Base-by-base conservation (phyloP, 2,113 vertebrate species). In the Percina caprodes region DNA sequence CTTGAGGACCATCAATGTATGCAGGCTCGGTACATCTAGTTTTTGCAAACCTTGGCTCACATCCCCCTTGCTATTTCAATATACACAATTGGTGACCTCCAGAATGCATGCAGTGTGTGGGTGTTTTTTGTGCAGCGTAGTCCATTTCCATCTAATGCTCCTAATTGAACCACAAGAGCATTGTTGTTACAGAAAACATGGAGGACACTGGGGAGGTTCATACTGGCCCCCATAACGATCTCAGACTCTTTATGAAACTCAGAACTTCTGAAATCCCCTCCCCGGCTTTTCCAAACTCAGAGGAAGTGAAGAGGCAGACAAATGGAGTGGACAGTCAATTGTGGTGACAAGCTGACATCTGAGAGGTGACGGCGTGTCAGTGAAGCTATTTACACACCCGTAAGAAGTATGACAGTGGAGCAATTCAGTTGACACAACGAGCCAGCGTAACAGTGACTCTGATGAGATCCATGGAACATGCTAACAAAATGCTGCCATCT, bases 101-200 rank as follows among this genome's bases (percentile, higher is more conserved):
- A 45, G 30, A 52, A 49, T 52, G 45, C 48, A 45, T 46, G 16
- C 35, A 35, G 11, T 54, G 5, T 54, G 60, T 76, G 60, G 68
- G 52, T 54, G 54, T 73, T 78, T 61, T 42, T 61, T 26, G 16
- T 61, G 33, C 75, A 83, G 23, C 2, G 0, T 16, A 72, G 62
- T 35, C 39, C 4, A 69, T 62, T 74, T 74, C 56, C 89, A 91
- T 91, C 62, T 18, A 26, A 74, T 83, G 60, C 30, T 66, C 73
- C 66, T 89, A 89, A 89, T 72, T 84, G 80, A 92, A 81, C 82
- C 84, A 88, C 89, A 81, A 18, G 85, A 66, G 84, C 35, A 63
- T 58, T 62, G 62, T 74, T 62, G 56, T 8, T 60, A 46, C 35
- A 45, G 8, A 72, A 19, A 16, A 11, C 19, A 45, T 51, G 23